Evolutionary conservation across 2,113 vertebrate genomes (phyloP).

Genomic region (Rhabdornis inornatus): DNA sequence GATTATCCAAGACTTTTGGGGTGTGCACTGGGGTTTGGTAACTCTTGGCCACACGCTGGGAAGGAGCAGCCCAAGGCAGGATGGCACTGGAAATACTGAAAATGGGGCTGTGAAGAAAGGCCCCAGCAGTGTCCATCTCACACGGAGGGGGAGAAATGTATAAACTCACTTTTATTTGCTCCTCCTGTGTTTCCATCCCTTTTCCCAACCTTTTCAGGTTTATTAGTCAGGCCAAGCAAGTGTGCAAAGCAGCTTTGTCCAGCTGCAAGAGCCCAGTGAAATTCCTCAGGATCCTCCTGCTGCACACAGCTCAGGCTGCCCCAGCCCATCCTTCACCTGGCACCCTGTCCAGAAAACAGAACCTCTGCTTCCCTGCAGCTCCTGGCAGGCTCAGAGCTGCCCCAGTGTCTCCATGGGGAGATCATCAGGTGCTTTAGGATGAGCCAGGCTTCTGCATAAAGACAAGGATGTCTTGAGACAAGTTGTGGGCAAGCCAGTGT

Average conservation of each 20-base stretch:
- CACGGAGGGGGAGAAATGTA: fast-evolving
- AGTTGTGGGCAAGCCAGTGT: fast-evolving
- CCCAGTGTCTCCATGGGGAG: fast-evolving
- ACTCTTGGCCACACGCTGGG: fast-evolving
- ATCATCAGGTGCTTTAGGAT: fast-evolving
- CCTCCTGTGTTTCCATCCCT: background rate
- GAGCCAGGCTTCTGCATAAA: background rate
- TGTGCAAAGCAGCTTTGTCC: background rate
- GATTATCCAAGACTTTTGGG: background rate
- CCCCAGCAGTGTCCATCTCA: fast-evolving
- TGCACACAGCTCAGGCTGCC: background rate
- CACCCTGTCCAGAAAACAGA: background rate
- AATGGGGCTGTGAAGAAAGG: background rate
- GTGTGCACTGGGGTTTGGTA: fast-evolving
- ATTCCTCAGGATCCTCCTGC: background rate
- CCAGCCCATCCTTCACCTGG: background rate
- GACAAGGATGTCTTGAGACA: no score
- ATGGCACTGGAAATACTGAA: fast-evolving
- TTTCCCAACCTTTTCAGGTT: background rate
- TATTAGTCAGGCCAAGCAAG: background rate
- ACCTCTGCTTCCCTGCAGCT: background rate
- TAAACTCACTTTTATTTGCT: background rate
- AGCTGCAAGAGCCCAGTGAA: background rate
- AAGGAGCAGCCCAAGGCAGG: background rate
- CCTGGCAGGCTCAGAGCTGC: background rate